Evolutionary conservation across 64 coral and sea anemone genomes (phyloP).

Genomic region (Anthopleura sola): DNA sequence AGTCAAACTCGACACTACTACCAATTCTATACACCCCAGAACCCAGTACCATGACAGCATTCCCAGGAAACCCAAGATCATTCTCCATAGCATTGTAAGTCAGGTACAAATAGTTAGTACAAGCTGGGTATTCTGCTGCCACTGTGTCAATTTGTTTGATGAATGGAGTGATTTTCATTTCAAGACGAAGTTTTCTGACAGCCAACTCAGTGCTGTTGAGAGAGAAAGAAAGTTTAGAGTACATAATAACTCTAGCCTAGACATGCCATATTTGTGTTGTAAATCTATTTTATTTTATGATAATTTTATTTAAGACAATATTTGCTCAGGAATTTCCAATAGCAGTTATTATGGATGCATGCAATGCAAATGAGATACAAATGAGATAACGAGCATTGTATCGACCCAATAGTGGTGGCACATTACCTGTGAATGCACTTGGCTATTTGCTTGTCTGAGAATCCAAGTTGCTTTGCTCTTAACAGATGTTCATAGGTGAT

Average conservation of each 20-base stretch:
- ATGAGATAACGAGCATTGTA: no score
- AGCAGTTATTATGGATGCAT: no score
- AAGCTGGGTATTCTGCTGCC: constrained; percentile 93
- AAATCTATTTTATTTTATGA: no score
- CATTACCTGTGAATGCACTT: constrained; percentile 89
- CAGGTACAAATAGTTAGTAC: constrained; percentile 95
- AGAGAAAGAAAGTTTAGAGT: neutral
- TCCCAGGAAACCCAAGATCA: constrained; percentile 71
- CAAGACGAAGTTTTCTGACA: constrained; percentile 68
- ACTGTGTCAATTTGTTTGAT: constrained; percentile 98
- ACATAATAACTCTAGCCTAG: neutral
- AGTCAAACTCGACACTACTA: constrained; percentile 99
- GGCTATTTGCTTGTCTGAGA: constrained; percentile 98
- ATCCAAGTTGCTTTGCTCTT: constrained; percentile 89
- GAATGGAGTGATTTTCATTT: constrained; percentile 60
- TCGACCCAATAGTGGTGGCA: no score
- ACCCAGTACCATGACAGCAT: constrained; percentile 90
- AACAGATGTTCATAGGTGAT: constrained; percentile 71
- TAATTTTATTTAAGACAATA: no score
- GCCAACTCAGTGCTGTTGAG: constrained; percentile 79
- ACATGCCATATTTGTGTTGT: no score
- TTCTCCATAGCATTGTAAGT: constrained; percentile 87
- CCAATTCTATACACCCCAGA: constrained; percentile 99
- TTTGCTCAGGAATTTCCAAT: no score
- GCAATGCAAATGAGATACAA: no score